A percentile compares a stretch with the other conserved stretches of the same genome.
Evolutionary conservation across 2,888 invertebrate species (phyloP).

Genomic region (Melieria picta): DNA sequence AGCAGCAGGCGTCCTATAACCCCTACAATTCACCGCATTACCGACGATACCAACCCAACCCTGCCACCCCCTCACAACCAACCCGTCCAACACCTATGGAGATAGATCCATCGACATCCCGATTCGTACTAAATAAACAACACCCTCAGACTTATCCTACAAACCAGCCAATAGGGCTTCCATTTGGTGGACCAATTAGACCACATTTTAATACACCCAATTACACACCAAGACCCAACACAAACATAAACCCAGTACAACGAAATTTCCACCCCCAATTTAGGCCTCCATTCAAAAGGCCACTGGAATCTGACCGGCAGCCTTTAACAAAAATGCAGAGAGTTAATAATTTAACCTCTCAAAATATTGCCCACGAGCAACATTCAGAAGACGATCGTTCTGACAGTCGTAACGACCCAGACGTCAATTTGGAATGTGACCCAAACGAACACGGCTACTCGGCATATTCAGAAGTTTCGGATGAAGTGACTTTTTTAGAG

Average conservation of each 20-base stretch:
- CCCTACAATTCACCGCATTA: not conserved
- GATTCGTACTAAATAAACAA: too few species aligned
- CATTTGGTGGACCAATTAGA: too few species aligned
- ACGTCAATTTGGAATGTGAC: not conserved
- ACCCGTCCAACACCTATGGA: conserved; percentile 16
- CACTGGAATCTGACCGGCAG: not conserved
- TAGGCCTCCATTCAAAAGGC: not conserved
- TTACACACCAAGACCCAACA: too few species aligned
- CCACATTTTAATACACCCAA: too few species aligned
- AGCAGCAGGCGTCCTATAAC: not conserved
- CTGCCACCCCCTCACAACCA: not conserved
- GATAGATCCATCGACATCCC: not conserved
- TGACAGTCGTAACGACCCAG: not conserved
- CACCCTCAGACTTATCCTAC: too few species aligned
- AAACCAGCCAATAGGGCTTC: too few species aligned
- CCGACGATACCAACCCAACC: not conserved
- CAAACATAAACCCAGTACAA: too few species aligned
- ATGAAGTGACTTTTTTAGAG: conserved; percentile 17
- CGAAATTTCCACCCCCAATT: too few species aligned
- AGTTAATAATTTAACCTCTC: conserved; percentile 13
- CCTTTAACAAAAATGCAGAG: not conserved
- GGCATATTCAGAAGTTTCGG: not conserved
- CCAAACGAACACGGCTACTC: not conserved
- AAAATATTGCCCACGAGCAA: not conserved
- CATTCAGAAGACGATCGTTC: not conserved